Evolutionary conservation across 2,113 vertebrate species (phyloP).

Genomic region (Leptobrachium ailaonicum): DNA sequence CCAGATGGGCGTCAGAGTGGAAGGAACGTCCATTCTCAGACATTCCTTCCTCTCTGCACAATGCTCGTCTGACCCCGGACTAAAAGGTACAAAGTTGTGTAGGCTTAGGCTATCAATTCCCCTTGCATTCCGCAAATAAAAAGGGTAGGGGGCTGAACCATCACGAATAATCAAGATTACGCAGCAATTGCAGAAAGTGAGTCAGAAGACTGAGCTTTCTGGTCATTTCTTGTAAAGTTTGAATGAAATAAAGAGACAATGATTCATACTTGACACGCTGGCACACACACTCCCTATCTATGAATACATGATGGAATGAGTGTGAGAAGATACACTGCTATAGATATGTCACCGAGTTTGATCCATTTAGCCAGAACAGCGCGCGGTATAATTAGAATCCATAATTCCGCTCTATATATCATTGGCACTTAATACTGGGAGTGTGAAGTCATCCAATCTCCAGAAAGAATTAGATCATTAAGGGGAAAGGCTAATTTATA

Average conservation of each 20-base stretch:
- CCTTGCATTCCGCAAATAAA: too few species aligned
- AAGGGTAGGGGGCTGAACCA: too few species aligned
- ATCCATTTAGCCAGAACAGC: conserved; percentile 29
- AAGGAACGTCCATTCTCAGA: too few species aligned
- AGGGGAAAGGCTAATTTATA: conserved; percentile 17
- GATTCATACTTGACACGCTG: conserved; percentile 40
- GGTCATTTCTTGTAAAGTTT: conserved; percentile 5
- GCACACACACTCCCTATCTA: conserved; percentile 29
- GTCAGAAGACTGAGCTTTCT: conserved; percentile 4
- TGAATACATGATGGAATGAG: conserved; percentile 40
- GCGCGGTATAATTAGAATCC: conserved; percentile 28
- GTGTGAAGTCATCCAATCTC: conserved; percentile 30
- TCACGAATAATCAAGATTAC: too few species aligned
- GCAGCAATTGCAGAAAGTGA: too few species aligned
- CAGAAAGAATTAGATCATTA: conserved; percentile 23
- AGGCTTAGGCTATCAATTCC: too few species aligned
- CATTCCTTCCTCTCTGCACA: too few species aligned
- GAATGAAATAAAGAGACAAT: conserved; percentile 29
- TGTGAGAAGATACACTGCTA: conserved; percentile 6
- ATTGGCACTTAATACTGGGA: not conserved
- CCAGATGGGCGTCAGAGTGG: too few species aligned
- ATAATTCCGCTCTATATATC: conserved; percentile 33
- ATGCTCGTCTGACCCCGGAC: too few species aligned
- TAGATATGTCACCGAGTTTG: conserved; percentile 24
- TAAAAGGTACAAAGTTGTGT: too few species aligned